phyloP scores from a whole-genome alignment of 2,113 vertebrate genomes.

The Philantomba maxwellii region DNA sequence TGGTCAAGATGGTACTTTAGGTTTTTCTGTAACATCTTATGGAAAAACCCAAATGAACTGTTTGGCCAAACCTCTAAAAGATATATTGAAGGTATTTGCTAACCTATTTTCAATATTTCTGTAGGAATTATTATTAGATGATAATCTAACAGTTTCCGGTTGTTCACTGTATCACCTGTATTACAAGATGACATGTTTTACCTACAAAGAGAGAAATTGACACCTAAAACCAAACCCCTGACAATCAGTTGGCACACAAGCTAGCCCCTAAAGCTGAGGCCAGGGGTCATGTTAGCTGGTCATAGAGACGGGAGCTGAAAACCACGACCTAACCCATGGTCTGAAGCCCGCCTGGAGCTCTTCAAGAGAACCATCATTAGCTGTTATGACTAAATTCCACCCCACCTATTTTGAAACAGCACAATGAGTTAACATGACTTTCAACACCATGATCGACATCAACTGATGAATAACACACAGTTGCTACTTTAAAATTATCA shows the following conservation, averaged over 20 bases:
- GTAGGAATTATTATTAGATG: neutral
- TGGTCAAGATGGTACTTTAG: neutral
- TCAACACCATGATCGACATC: neutral
- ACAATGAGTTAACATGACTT: neutral
- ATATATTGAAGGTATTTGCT: neutral
- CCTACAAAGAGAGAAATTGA: neutral
- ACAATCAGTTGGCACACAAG: neutral
- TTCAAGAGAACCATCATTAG: neutral
- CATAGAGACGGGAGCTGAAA: neutral
- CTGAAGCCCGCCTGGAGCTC: neutral
- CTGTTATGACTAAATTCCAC: neutral
- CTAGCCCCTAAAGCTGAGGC: neutral
- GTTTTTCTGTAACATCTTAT: neutral
- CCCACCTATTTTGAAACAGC: neutral
- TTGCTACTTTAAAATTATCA: neutral
- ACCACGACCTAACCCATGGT: neutral
- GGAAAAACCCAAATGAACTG: neutral
- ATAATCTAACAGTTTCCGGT: neutral
- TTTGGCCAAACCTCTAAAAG: neutral
- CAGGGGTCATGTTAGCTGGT: neutral
- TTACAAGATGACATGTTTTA: neutral
- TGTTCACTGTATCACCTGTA: neutral
- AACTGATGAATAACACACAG: neutral
- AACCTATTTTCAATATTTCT: neutral
- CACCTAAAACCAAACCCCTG: neutral